A percentile compares a stretch with the other conserved stretches of the same genome.
phyloP scores from a whole-genome alignment of 2,113 vertebrate species.

The rat (Rattus norvegicus) region DNA sequence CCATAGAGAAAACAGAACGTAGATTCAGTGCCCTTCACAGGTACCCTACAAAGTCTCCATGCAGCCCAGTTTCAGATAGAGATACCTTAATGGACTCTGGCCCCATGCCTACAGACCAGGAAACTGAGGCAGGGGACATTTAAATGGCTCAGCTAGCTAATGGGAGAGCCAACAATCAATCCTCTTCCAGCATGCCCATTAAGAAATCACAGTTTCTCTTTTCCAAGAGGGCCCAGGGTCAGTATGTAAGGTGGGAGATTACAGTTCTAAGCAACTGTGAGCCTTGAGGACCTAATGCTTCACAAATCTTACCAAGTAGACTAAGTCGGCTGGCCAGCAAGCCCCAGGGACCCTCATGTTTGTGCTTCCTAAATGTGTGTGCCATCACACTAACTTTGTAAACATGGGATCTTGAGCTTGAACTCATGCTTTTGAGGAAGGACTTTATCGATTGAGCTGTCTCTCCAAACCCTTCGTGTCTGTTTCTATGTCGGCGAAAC shows the following conservation, averaged over 20 bases:
- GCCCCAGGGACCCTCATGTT: not conserved
- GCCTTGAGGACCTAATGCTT: conserved; percentile 15
- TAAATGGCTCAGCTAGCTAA: conserved; percentile 38
- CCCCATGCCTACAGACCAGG: not conserved
- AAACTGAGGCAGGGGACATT: not conserved
- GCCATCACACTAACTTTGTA: not conserved
- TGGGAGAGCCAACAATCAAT: conserved; percentile 30
- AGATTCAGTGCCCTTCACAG: not conserved
- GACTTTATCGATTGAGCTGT: not conserved
- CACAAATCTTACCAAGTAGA: not conserved
- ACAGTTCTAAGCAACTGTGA: not conserved
- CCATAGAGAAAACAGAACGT: not conserved
- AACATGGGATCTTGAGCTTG: too few relatives aligned
- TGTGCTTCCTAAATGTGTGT: not conserved
- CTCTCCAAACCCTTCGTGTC: not conserved
- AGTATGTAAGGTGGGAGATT: conserved; percentile 41
- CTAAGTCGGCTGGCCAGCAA: not conserved
- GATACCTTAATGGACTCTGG: not conserved
- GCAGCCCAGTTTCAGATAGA: not conserved
- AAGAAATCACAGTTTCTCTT: conserved; percentile 21
- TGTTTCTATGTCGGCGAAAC: conserved; percentile 11
- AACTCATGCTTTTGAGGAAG: not conserved
- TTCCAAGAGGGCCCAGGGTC: not conserved
- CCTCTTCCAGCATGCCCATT: not conserved
- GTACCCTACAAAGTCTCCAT: not conserved